These are phyloP conservation scores for Motacilla tschutschensis DNA, from an alignment of 2,113 vertebrate genomes.

Conservation along the genomic window DNA sequence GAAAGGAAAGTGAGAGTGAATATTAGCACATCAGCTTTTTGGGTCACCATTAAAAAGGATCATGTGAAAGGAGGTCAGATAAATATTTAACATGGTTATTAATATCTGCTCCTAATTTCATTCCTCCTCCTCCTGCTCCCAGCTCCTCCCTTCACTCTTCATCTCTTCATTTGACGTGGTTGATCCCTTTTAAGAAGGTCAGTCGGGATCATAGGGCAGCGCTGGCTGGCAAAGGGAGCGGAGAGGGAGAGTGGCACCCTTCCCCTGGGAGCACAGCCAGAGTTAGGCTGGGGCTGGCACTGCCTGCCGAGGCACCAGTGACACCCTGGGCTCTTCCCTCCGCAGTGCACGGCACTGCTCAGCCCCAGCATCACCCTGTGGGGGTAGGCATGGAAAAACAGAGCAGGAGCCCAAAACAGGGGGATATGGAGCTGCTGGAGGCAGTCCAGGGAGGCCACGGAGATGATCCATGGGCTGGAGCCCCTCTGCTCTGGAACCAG, in stretches of 20 bases:
- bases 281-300: background rate
- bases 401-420: background rate
- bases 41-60: slow-evolving; percentile 64
- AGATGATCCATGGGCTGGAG: background rate
- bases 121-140: slow-evolving; percentile 22
- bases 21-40: slow-evolving; percentile 45
- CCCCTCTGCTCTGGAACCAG: background rate
- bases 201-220: background rate
- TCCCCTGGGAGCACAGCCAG: background rate
- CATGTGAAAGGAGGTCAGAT: slow-evolving; percentile 69
- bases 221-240: background rate
- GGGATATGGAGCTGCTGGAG: background rate
- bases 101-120: slow-evolving; percentile 71
- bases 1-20: background rate
- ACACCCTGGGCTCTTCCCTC: background rate
- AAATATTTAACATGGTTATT: slow-evolving; percentile 73
- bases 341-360: accelerated
- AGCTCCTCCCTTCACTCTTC: slow-evolving; percentile 7
- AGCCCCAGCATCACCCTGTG: accelerated
- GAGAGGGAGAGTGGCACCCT: background rate
- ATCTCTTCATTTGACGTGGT: background rate
- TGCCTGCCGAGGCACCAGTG: accelerated
- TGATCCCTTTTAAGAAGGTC: slow-evolving; percentile 73
- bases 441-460: accelerated
- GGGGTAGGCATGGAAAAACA: accelerated